phyloP scores from a whole-genome alignment of 1,140 invertebrate genomes.

The Drosophila quadrilineata region DNA sequence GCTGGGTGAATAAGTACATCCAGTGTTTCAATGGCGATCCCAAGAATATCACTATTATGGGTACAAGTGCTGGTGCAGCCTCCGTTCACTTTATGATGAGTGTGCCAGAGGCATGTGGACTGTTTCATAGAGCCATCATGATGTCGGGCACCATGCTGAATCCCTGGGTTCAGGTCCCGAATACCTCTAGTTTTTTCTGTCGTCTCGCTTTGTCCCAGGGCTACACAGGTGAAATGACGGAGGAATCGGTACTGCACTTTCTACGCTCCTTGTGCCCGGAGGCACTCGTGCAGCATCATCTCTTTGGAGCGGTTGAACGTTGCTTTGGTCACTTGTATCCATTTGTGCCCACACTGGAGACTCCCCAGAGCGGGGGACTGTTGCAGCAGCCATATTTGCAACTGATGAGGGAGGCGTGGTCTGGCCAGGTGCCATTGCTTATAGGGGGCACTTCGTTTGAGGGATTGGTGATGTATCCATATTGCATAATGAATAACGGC shows the following conservation, averaged over 20 bases:
- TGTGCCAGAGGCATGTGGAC: conserved; percentile 73
- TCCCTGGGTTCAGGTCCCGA: conserved; percentile 55
- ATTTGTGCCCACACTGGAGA: conserved; percentile 70
- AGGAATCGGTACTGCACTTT: conserved; percentile 73
- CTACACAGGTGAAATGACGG: conserved; percentile 53
- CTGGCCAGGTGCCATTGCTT: conserved; percentile 70
- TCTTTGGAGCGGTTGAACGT: conserved; percentile 26
- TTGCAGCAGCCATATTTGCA: conserved; percentile 36
- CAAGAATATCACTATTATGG: conserved; percentile 73
- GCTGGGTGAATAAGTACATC: conserved; percentile 80
- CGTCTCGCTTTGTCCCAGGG: conserved; percentile 50
- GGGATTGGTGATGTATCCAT: conserved; percentile 55
- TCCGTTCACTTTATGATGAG: conserved; percentile 68
- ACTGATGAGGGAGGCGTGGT: conserved; percentile 66
- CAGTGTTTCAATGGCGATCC: conserved; percentile 60
- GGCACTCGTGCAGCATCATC: conserved; percentile 80
- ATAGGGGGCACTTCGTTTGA: conserved; percentile 79
- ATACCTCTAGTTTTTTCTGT: conserved; percentile 1
- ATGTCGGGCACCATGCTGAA: conserved; percentile 83
- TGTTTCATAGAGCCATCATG: conserved; percentile 84
- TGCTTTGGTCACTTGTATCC: conserved; percentile 47
- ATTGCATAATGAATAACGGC: conserved; percentile 38
- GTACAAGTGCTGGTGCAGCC: conserved; percentile 75
- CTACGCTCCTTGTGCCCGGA: conserved; percentile 83
- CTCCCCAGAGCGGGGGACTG: conserved; percentile 8